Conservation (phyloP, 2,797 vertebrate species). For the Mallotus villosus region DNA sequence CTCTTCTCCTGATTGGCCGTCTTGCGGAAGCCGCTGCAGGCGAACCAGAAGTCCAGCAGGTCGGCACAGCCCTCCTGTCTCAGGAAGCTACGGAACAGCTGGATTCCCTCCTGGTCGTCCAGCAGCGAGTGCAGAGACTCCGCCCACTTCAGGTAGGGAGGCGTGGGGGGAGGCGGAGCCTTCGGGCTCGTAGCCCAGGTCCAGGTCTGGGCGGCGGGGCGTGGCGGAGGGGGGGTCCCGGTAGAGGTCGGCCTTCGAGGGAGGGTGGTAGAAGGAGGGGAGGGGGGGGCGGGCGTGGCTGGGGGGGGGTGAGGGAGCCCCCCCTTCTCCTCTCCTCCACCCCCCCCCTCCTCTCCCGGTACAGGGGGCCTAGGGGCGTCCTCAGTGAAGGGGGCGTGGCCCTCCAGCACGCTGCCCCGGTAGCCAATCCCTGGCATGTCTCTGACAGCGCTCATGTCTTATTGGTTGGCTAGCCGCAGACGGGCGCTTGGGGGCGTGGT, state of each 20-base stretch:
- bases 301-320: slow-evolving; percentile 63
- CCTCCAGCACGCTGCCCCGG: slow-evolving; percentile 60
- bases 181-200: slow-evolving; percentile 93
- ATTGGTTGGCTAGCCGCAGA: slow-evolving; percentile 40
- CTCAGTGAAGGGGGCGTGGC: slow-evolving; percentile 87
- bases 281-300: slow-evolving; percentile 59
- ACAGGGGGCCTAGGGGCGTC: slow-evolving; percentile 93
- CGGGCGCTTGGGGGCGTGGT: slow-evolving; percentile 48
- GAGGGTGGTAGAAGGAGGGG: slow-evolving; percentile 55
- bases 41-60: slow-evolving; percentile 97
- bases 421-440: slow-evolving; percentile 71
- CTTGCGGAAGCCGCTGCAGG: slow-evolving; percentile 93
- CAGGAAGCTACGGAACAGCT: slow-evolving; percentile 91
- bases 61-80: slow-evolving; percentile 89
- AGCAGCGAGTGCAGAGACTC: slow-evolving; percentile 92
- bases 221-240: slow-evolving; percentile 54
- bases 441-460: slow-evolving; percentile 77
- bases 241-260: slow-evolving; percentile 8
- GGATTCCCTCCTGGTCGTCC: slow-evolving; percentile 94
- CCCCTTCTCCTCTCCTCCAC: slow-evolving; percentile 21
- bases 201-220: slow-evolving; percentile 85
- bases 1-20: slow-evolving; percentile 78
- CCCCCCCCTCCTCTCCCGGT: slow-evolving; percentile 92
- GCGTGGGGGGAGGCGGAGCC: slow-evolving; percentile 90
- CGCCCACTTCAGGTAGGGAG: slow-evolving; percentile 92